phyloP scores from a whole-genome alignment of 1,140 invertebrate species.

The Bombus waltoni region DNA sequence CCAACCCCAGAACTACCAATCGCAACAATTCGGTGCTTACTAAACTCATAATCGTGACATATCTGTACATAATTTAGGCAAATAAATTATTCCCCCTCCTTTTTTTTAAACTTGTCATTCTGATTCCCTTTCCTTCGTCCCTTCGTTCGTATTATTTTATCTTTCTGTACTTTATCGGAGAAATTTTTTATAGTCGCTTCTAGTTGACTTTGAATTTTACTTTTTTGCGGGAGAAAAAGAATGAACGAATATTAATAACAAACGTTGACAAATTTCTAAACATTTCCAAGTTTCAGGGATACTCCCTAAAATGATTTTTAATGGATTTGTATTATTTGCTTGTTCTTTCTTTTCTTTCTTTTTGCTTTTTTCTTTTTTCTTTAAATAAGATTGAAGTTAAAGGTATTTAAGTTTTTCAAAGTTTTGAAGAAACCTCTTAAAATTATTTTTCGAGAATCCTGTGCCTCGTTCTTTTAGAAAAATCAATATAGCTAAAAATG shows the following conservation, averaged over 20 bases:
- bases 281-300: neutral
- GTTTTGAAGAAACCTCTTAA: neutral
- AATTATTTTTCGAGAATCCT: neutral
- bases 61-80: slow-evolving; percentile 81
- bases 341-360: too few species aligned
- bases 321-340: neutral
- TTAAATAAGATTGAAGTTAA: too few species aligned
- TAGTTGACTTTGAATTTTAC: too few species aligned
- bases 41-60: slow-evolving; percentile 43
- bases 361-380: too few species aligned
- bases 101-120: neutral
- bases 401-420: neutral
- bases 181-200: neutral
- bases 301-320: neutral
- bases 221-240: neutral
- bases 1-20: slow-evolving; percentile 77
- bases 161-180: neutral
- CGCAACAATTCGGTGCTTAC: slow-evolving; percentile 72
- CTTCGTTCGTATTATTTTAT: neutral
- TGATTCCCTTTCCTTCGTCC: neutral
- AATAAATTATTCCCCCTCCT: slow-evolving; percentile 79
- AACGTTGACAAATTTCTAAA: neutral
- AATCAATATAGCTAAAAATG: neutral
- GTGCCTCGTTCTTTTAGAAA: too few species aligned
- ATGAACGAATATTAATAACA: neutral